These are phyloP conservation scores for Mantis religiosa DNA, from an alignment of 2,888 invertebrate genomes.

Conservation along the genomic window DNA sequence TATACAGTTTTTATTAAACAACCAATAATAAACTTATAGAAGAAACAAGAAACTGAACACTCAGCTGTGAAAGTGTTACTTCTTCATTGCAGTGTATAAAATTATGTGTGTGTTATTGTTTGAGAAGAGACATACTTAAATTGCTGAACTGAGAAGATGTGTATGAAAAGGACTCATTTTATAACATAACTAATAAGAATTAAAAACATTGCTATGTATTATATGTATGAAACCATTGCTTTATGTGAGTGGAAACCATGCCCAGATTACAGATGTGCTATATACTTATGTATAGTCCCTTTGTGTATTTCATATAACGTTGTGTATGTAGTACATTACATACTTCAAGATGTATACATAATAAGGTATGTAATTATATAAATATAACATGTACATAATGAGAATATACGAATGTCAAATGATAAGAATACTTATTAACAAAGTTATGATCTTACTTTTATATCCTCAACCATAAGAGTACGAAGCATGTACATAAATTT, in stretches of 20 bases:
- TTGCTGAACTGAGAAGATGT: neutral
- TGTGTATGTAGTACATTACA: neutral
- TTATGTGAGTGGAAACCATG: neutral
- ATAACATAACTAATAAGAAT: neutral
- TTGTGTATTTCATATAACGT: neutral
- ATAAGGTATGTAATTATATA: neutral
- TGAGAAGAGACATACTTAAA: neutral
- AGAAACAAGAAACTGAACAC: neutral
- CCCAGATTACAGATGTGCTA: neutral
- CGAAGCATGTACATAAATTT: too few relatives aligned
- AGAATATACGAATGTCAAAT: neutral
- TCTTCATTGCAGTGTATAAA: too few relatives aligned
- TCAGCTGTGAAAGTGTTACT: neutral
- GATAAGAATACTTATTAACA: neutral
- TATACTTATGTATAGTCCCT: neutral
- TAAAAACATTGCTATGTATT: neutral
- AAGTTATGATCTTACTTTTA: too few relatives aligned
- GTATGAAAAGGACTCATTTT: neutral
- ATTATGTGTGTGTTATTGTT: neutral
- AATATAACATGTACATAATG: neutral
- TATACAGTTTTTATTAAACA: neutral
- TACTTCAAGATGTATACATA: neutral
- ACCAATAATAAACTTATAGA: neutral
- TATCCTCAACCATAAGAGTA: too few relatives aligned
- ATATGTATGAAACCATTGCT: neutral